Evolutionary conservation across 2,797 vertebrate species (phyloP).

Genomic region (Paratrypauchen microcephalus): DNA sequence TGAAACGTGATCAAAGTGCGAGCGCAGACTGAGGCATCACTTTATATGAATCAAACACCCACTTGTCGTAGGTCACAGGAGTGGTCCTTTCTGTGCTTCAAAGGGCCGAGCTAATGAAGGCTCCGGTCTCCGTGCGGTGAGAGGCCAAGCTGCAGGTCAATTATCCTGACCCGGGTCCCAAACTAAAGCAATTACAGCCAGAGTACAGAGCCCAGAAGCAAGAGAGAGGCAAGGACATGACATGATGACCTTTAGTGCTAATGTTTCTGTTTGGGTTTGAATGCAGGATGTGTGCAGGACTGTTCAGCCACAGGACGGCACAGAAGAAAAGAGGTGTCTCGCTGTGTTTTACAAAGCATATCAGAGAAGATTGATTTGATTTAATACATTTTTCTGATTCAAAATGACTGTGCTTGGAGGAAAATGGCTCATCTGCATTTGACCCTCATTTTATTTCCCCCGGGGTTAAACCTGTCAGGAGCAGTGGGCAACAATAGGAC

Average conservation of each 20-base stretch:
- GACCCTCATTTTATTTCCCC: too few species aligned
- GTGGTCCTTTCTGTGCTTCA: constrained; percentile 63
- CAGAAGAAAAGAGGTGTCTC: too few species aligned
- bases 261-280: not conserved
- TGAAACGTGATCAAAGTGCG: constrained; percentile 79
- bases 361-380: too few species aligned
- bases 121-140: constrained; percentile 54
- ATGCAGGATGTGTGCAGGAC: not conserved
- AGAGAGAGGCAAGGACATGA: constrained; percentile 30
- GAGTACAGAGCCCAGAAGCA: constrained; percentile 25
- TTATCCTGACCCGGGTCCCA: constrained; percentile 56
- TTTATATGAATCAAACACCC: constrained; percentile 74
- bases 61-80: constrained; percentile 64
- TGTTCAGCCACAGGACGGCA: too few species aligned
- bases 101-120: constrained; percentile 70
- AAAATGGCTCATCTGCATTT: too few species aligned
- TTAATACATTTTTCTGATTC: too few species aligned
- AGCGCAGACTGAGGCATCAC: constrained; percentile 69
- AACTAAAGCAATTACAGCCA: constrained; percentile 64
- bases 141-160: constrained; percentile 55
- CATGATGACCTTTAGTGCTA: constrained; percentile 12
- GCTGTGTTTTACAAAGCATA: too few species aligned
- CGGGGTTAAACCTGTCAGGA: too few species aligned
- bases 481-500: too few species aligned
- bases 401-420: too few species aligned